Evolutionary conservation across 2,113 vertebrate genomes (phyloP), one percentile per base, ranked within the genome.

Genomic region (Trinectes maculatus): DNA sequence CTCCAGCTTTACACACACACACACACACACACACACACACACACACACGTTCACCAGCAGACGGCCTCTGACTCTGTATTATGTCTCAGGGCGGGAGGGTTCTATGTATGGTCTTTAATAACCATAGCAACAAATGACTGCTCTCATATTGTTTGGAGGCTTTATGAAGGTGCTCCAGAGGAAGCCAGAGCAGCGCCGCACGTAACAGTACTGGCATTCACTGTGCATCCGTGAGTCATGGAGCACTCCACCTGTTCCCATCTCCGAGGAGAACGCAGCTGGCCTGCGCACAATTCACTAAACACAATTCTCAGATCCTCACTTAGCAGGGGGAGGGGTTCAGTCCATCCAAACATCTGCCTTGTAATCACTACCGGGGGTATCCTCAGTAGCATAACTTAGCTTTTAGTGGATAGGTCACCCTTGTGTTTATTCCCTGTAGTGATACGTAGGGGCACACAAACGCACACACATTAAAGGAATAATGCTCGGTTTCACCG

Each of bases 71-170:
- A 46, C 44, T 80, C 55, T 9, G 48, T 18, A 42, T 60, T 51
- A 44, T 52, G 42, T 71, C 67, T 60, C 74, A 1, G 2, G 29
- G 22, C n/a, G 47, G 70, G 57, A 63, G 51, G 63, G 25, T 77
- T 74, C 51, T 57, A 29, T 51, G 9, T 67, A 54, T 12, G 25
- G 55, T 77, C 71, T 83, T 83, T 67, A 82, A 83, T 74, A 83
- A 71, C 89, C 86, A 83, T 85, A 74, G 82, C 79, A 89, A 91
- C 89, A 68, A 76, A 82, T 65, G 72, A 77, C 54, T 55, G 55
- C 2, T 3, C 46, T 62, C 16, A 16, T 43, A 75, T 84, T 87
- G 84, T 86, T 66, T 67, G 15, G 11, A 2, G 26, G 60, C 66
- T 80, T 75, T 85, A 85, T 89, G 59, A 60, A 80, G 80, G 82